A percentile compares a stretch with the other conserved stretches of the same genome.
phyloP scores from a whole-genome alignment of 2,888 invertebrate species.

The Coenonympha glycerion region DNA sequence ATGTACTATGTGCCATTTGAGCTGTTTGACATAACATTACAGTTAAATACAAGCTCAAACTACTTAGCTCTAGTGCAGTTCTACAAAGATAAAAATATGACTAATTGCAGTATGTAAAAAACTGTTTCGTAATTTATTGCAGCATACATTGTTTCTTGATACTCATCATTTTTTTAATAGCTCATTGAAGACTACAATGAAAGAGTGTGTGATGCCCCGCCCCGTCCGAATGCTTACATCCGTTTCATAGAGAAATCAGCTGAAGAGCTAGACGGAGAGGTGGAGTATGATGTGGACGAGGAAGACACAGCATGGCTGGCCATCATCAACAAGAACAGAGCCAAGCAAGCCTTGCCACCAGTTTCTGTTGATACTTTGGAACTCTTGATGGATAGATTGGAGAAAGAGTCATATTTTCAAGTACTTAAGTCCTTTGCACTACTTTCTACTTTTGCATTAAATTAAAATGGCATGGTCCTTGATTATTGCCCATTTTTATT shows the following conservation, averaged over 20 bases:
- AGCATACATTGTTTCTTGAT: too few species aligned
- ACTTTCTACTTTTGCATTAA: too few species aligned
- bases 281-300: constrained; percentile 98
- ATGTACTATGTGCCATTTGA: too few species aligned
- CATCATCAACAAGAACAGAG: constrained; percentile 89
- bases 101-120: too few species aligned
- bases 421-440: too few species aligned
- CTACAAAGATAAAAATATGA: too few species aligned
- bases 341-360: constrained; percentile 80
- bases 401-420: constrained; percentile 98
- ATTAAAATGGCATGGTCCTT: too few species aligned
- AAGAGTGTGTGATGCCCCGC: constrained; percentile 86
- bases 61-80: too few species aligned
- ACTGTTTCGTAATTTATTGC: background rate
- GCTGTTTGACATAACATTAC: too few species aligned
- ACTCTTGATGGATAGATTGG: constrained; percentile 96
- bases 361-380: constrained; percentile 95
- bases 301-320: constrained; percentile 97
- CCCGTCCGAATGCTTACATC: constrained; percentile 91
- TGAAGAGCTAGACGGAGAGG: constrained; percentile 94
- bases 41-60: too few species aligned
- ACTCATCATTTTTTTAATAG: too few species aligned
- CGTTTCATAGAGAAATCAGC: constrained; percentile 95
- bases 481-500: too few species aligned
- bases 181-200: constrained; percentile 83